These are phyloP conservation scores for Rhopilema esculentum DNA, from an alignment of 30 jellyfish, hydroid and myxozoan species.

Conservation along the genomic window DNA sequence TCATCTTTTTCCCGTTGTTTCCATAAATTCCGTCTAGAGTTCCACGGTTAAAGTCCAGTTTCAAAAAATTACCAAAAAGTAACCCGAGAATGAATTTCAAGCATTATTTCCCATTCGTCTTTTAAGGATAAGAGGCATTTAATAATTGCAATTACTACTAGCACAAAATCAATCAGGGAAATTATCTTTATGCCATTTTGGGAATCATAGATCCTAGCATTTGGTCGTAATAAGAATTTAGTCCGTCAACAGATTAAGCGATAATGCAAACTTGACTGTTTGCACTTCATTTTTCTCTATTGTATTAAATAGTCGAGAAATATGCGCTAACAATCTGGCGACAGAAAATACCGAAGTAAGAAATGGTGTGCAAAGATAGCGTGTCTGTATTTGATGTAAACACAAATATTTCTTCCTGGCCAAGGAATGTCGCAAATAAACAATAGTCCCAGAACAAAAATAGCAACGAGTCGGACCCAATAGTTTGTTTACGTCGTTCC, in stretches of 20 bases:
- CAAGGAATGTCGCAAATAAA: not conserved
- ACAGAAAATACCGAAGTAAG: not conserved
- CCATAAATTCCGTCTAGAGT: no score
- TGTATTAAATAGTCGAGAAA: not conserved
- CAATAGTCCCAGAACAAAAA: not conserved
- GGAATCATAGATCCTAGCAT: no score
- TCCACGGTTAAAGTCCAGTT: no score
- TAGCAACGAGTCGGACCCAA: not conserved
- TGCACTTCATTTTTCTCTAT: not conserved
- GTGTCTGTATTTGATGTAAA: not conserved
- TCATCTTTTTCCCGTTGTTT: no score
- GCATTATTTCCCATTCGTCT: no score
- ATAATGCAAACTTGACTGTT: not conserved
- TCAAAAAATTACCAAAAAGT: no score
- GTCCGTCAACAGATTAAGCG: not conserved
- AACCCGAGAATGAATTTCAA: no score
- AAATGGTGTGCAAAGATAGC: not conserved
- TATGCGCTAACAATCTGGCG: not conserved
- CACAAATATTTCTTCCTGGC: not conserved
- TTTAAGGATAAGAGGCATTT: no score
- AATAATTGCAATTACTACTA: no score
- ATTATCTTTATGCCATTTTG: no score
- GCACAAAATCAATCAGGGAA: no score
- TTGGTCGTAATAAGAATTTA: no score
- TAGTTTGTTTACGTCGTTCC: not conserved